These are phyloP conservation scores for Phodopus roborovskii DNA, from an alignment of 2,113 vertebrate genomes.

Conservation along the genomic window DNA sequence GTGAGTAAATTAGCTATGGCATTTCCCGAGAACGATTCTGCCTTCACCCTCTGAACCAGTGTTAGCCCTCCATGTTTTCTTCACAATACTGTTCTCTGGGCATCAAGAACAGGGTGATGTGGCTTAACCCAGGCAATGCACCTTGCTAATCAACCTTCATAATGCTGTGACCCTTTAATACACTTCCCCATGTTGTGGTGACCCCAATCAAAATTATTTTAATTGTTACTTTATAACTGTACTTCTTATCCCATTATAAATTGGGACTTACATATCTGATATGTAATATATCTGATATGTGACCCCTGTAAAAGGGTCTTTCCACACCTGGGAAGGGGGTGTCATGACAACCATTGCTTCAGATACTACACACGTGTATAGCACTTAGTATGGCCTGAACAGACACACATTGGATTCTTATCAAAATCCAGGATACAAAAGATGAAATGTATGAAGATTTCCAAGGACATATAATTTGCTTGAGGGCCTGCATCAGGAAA, in stretches of 20 bases:
- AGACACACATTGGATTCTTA: not conserved
- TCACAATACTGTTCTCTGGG: not conserved
- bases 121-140: not conserved
- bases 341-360: not conserved
- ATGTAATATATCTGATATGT: not conserved
- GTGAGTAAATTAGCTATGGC: not conserved
- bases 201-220: not conserved
- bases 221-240: not conserved
- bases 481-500: constrained; percentile 4
- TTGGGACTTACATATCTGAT: not conserved
- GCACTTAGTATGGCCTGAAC: not conserved
- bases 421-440: constrained; percentile 5
- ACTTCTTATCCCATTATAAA: not conserved
- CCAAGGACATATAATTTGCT: not conserved
- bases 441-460: constrained; percentile 33
- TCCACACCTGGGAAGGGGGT: not conserved
- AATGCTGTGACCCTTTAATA: not conserved
- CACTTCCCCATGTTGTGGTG: not conserved
- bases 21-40: not conserved
- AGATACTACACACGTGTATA: not conserved
- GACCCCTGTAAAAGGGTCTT: not conserved
- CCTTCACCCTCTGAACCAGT: not conserved
- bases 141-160: not conserved
- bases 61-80: not conserved
- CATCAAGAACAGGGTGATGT: not conserved